Percentiles rank a stretch among this genome's conserved stretches.
Conservation (phyloP, 2,888 invertebrate genomes). For the Leptopterna dolabrata region DNA sequence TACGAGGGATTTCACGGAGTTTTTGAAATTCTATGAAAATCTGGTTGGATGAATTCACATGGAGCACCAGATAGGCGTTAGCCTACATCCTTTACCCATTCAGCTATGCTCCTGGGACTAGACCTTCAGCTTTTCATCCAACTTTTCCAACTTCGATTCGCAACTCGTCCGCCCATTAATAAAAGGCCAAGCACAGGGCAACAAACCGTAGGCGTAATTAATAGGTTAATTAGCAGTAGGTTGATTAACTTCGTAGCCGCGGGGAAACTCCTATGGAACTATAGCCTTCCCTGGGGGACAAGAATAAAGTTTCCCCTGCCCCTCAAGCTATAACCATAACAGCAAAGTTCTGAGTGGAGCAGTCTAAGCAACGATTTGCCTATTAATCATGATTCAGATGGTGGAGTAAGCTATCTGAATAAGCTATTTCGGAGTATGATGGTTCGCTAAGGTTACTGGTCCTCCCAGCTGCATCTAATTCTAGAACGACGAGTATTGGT, state of each 20-base stretch:
- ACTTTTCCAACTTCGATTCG: slow-evolving; percentile 3
- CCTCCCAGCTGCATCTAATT: too few species aligned
- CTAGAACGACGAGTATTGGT: too few species aligned
- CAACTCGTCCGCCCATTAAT: slow-evolving; percentile 2
- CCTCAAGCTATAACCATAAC: not conserved
- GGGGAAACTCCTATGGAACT: not conserved
- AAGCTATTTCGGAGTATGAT: too few species aligned
- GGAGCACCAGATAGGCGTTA: too few species aligned
- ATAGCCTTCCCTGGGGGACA: not conserved
- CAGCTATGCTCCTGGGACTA: not conserved
- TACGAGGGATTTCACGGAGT: too few species aligned
- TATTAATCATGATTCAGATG: not conserved
- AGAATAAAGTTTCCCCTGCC: not conserved
- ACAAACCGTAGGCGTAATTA: not conserved
- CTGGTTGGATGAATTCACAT: too few species aligned
- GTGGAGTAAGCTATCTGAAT: too few species aligned
- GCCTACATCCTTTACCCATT: not conserved
- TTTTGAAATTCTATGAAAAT: too few species aligned
- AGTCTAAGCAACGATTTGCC: not conserved
- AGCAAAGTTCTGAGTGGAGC: not conserved
- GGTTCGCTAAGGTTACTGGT: too few species aligned
- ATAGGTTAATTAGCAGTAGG: not conserved
- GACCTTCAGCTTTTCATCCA: not conserved
- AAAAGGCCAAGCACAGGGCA: not conserved
- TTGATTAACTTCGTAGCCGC: not conserved